Evolutionary conservation across 2,888 invertebrate genomes (phyloP).

Genomic region (Synergus itoensis): DNA sequence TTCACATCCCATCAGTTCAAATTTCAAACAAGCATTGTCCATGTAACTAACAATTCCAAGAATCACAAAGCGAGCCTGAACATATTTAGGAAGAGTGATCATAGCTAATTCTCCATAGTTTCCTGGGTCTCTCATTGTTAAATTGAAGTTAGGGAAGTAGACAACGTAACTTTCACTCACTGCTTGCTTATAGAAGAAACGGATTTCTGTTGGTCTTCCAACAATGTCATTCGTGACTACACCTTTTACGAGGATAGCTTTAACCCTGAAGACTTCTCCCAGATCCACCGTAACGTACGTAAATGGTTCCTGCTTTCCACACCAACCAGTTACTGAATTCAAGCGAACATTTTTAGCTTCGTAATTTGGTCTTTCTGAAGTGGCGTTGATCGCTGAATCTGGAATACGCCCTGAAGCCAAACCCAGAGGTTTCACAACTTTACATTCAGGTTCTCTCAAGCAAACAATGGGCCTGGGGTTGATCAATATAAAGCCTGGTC

Average conservation of each 20-base stretch:
- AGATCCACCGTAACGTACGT: constrained; percentile 97
- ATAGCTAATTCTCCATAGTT: constrained; percentile 98
- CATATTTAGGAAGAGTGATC: constrained; percentile 96
- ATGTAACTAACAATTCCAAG: constrained; percentile 97
- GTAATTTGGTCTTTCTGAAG: constrained; percentile 95
- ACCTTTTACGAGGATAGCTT: constrained; percentile 95
- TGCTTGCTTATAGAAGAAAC: constrained; percentile 97
- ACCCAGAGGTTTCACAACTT: constrained; percentile 94
- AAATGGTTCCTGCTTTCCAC: constrained; percentile 97
- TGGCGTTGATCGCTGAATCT: constrained; percentile 96
- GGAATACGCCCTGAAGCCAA: constrained; percentile 95
- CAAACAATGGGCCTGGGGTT: constrained; percentile 95
- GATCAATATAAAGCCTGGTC: constrained; percentile 95
- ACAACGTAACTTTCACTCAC: constrained; percentile 97
- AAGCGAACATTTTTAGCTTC: constrained; percentile 93
- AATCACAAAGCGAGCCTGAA: constrained; percentile 95
- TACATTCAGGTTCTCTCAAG: constrained; percentile 95
- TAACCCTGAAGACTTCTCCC: constrained; percentile 94
- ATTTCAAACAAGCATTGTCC: constrained; percentile 97
- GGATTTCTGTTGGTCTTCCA: constrained; percentile 96
- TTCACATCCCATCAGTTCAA: constrained; percentile 97
- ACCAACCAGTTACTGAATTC: constrained; percentile 97
- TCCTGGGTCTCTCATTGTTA: constrained; percentile 96
- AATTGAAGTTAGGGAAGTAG: constrained; percentile 97
- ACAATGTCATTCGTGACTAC: constrained; percentile 97